phyloP scores from a whole-genome alignment of 2,797 vertebrate genomes.

The Sphaeramia orbicularis region DNA sequence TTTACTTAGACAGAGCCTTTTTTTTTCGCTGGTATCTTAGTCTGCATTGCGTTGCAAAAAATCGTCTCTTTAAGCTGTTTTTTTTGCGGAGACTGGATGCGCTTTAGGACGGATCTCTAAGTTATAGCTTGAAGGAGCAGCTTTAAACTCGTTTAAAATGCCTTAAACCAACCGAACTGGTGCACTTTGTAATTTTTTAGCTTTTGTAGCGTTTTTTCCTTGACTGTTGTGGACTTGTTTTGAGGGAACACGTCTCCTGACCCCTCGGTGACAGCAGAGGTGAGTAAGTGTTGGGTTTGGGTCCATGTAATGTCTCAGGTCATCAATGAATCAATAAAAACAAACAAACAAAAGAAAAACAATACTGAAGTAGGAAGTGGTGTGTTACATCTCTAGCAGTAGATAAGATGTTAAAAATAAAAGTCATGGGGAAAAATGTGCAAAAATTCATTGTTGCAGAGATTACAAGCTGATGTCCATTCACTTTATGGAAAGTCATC shows the following conservation, averaged over 20 bases:
- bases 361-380: neutral
- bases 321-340: neutral
- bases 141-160: conserved; percentile 61
- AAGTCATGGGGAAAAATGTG: neutral
- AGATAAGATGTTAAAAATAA: neutral
- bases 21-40: neutral
- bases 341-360: no score
- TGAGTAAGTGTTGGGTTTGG: conserved; percentile 60
- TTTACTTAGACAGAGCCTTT: conserved; percentile 16
- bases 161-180: conserved; percentile 52
- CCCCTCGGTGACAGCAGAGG: conserved; percentile 77
- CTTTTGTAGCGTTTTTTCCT: neutral
- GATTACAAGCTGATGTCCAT: neutral
- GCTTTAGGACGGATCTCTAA: conserved; percentile 39
- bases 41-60: conserved; percentile 24
- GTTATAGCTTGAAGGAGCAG: conserved; percentile 27
- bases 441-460: no score
- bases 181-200: conserved; percentile 4
- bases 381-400: neutral
- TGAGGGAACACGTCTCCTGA: conserved; percentile 56
- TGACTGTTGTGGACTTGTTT: conserved; percentile 46
- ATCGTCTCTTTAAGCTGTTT: conserved; percentile 39
- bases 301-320: conserved; percentile 5
- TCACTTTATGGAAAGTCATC: conserved; percentile 18
- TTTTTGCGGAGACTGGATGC: conserved; percentile 68